Base-by-base conservation (phyloP, 2,113 vertebrate genomes). In the Albula glossodonta region DNA sequence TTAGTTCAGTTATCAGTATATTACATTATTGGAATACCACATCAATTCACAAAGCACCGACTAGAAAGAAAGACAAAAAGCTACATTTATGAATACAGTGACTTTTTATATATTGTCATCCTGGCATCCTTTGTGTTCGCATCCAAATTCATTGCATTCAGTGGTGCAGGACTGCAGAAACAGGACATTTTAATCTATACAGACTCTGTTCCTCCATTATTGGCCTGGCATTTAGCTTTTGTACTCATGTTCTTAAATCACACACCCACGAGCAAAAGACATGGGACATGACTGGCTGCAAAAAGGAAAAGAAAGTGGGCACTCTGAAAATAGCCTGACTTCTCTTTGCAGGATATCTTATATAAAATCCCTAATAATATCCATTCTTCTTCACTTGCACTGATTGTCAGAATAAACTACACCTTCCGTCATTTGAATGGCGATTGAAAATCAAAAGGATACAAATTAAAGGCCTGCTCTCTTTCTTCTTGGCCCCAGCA, bases 321-420 rank as follows among this genome's bases (percentile, higher is more conserved):
- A 83, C 84, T 51, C 83, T 63, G 81, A 85, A 90, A 90, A 88
- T 15, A 86, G 87, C 91, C 85, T 86, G 83, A 88, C 88, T 89
- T 85, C 88, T 87, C 78, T 88, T 88, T 66, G 52, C 83, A 86
- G 86, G 91, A 86, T 82, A 66, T 88, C 90, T 89, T 74, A 51
- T 81, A 83, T 86, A 88, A 87, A 80, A 89, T 90, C 90, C 90
- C 84, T 94, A 94, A 95, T 95, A 94, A 93, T 92, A 94, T 93
- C 92, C 89, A 91, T 94, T 92, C 89, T 91, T 89, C 89, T 90
- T 85, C 85, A 87, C 79, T 31, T 19, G 79, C 84, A 89, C 89
- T 92, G 92, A 94, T 91, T 95, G 93, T 93, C 93, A 93, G 91
- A 91, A 90, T 95, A 94, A 95, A 95, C 91, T 89, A 89, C 88